Base-by-base conservation (phyloP, 2,113 vertebrate genomes). In the Passer montanus region DNA sequence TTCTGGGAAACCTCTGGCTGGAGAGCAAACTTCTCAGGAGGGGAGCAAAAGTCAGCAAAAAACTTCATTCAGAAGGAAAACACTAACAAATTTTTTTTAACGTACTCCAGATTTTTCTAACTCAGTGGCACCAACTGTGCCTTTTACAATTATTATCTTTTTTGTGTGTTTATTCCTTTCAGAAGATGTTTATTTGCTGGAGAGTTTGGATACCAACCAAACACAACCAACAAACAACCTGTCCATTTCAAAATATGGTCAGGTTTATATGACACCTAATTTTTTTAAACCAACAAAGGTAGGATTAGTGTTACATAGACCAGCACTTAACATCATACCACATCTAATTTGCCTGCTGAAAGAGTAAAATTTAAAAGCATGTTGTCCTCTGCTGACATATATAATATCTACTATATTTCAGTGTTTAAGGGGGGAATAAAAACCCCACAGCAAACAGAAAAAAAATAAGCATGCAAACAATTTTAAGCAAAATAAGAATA, bases 1-100 rank as follows among this genome's bases (percentile, higher is more conserved):
- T 95, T 96, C 94, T 93, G 92, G 91, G 86, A 97, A 97, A 95
- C 77, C 82, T 91, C 89, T 95, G 95, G 94, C 95, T 96, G 83
- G 70, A 91, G 79, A 96, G 77, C 89, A 82, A 41, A 35, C 75
- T 78, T 53, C 69, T 89, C 87, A 87, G 87, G 87, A 95, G 56
- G 49, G 76, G 66, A 93, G 75, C 46, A 0, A 80, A 96, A 94
- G 90, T 85, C 90, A 87, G 90, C 77, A 80, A 90, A 78, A 85
- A 89, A 91, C 89, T 94, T 84, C 95, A 97, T 88, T 78, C 93
- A 93, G 79, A 77, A 91, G 1, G 26, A 95, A 94, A 97, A 97
- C 84, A 89, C 80, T 82, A 95, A 95, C 67, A 80, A 89, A 7
- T 23, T 52, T 56, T 78, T 69, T 78, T 8, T 30, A 94, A 95